Conservation (phyloP, 2,888 invertebrate genomes). For the Hypselothyrea guttata region DNA sequence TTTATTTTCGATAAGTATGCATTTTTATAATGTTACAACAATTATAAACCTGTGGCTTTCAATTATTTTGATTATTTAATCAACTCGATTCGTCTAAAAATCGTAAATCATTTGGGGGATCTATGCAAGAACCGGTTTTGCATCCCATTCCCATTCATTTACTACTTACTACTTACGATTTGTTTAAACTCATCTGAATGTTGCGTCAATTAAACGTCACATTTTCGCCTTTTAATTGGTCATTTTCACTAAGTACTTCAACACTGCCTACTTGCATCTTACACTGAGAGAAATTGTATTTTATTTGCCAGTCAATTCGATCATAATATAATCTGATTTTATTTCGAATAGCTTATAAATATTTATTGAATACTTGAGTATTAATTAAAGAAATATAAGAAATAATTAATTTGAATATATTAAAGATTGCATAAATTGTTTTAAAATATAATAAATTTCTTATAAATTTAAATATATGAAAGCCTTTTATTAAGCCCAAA, state of each 20-base stretch:
- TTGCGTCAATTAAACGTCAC: slow-evolving; percentile 16
- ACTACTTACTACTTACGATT: slow-evolving; percentile 17
- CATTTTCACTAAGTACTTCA: background rate
- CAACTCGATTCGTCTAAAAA: slow-evolving; percentile 4
- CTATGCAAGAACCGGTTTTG: slow-evolving; percentile 22
- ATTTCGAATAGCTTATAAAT: too few species aligned
- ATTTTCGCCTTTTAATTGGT: background rate
- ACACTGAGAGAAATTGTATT: slow-evolving; percentile 1
- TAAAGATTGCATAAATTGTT: too few species aligned
- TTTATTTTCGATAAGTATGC: too few species aligned
- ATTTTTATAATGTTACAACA: too few species aligned
- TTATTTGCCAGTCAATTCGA: background rate
- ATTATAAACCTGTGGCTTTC: slow-evolving; percentile 20
- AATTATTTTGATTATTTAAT: slow-evolving; percentile 14
- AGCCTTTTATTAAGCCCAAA: slow-evolving; percentile 1
- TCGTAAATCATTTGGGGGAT: background rate
- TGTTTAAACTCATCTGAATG: slow-evolving; percentile 2
- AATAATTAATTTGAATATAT: too few species aligned
- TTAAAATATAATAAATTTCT: too few species aligned
- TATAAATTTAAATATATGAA: too few species aligned
- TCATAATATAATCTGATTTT: too few species aligned
- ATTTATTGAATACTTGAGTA: too few species aligned
- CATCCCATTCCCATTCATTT: slow-evolving; percentile 15
- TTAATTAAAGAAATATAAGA: too few species aligned
- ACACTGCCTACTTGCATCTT: background rate